These are phyloP conservation scores for Eledone cirrhosa DNA, from an alignment of 2,888 invertebrate species.

Conservation along the genomic window DNA sequence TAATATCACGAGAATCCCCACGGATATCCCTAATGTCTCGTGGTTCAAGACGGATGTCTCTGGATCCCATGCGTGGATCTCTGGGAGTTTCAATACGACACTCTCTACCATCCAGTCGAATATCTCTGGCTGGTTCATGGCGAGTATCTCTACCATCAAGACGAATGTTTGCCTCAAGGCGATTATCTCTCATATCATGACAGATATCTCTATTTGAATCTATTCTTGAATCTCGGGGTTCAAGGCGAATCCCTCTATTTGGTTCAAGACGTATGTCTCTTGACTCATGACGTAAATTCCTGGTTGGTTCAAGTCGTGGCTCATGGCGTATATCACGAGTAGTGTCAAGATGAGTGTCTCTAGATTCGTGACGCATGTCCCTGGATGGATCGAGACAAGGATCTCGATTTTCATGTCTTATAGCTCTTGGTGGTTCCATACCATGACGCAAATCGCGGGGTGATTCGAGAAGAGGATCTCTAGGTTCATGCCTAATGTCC, in stretches of 20 bases:
- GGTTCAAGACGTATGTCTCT: conserved; percentile 16
- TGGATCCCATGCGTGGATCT: not conserved
- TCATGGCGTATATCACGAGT: conserved; percentile 20
- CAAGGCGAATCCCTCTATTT: not conserved
- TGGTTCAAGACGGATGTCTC: conserved; percentile 23
- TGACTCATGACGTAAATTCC: conserved; percentile 2
- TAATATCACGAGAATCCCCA: not conserved
- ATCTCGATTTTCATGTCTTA: conserved; percentile 6
- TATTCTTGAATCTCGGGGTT: not conserved
- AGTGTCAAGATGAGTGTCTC: conserved; percentile 5
- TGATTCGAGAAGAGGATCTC: conserved; percentile 18
- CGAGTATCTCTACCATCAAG: not conserved
- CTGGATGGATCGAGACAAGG: conserved; percentile 8
- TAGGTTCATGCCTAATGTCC: conserved; percentile 12
- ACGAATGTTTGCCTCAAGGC: conserved; percentile 3
- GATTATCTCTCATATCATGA: not conserved
- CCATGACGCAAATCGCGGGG: too few relatives aligned
- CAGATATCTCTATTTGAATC: not conserved
- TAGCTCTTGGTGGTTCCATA: conserved; percentile 12
- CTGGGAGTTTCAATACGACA: not conserved
- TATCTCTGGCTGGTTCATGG: conserved; percentile 10
- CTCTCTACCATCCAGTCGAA: conserved; percentile 21
- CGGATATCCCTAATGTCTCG: conserved; percentile 18
- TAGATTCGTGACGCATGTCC: conserved; percentile 11
- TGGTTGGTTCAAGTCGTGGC: conserved; percentile 1